These are phyloP conservation scores for Enoplolaimus lenunculus DNA, from an alignment of 2,888 invertebrate species.

Conservation along the genomic window DNA sequence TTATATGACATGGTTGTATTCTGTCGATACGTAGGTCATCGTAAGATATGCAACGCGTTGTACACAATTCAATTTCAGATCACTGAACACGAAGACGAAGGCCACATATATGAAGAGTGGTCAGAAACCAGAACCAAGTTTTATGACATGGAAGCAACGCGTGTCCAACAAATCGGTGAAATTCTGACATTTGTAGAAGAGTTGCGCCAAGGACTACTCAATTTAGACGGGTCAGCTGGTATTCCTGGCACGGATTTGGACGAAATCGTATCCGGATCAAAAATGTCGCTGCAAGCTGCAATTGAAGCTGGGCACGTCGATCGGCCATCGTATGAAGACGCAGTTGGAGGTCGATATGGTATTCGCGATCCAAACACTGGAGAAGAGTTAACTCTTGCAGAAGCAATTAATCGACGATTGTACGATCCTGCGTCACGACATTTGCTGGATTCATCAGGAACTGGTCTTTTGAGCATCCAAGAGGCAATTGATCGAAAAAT, in stretches of 20 bases:
- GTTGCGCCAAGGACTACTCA: slow-evolving; percentile 70
- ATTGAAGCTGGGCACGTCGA: slow-evolving; percentile 64
- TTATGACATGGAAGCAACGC: slow-evolving; percentile 40
- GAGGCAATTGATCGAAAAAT: slow-evolving; percentile 44
- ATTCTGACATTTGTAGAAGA: slow-evolving; percentile 79
- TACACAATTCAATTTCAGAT: slow-evolving; percentile 27
- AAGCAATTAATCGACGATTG: slow-evolving; percentile 78
- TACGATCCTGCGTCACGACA: slow-evolving; percentile 69
- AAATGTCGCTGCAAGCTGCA: slow-evolving; percentile 70
- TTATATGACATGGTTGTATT: no score
- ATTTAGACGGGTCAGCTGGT: slow-evolving; percentile 60
- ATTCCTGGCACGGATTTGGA: slow-evolving; percentile 50
- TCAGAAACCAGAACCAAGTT: slow-evolving; percentile 39
- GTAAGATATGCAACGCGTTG: no score
- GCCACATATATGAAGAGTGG: slow-evolving; percentile 37
- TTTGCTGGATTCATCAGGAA: slow-evolving; percentile 61
- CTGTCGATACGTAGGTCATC: no score
- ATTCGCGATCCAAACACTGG: slow-evolving; percentile 55
- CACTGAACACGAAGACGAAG: slow-evolving; percentile 38
- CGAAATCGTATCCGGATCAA: slow-evolving; percentile 54
- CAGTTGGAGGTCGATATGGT: slow-evolving; percentile 63
- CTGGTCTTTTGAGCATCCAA: slow-evolving; percentile 49
- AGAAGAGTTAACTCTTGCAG: slow-evolving; percentile 62
- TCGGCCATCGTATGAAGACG: slow-evolving; percentile 57
- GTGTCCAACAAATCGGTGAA: slow-evolving; percentile 56